Base-by-base conservation (phyloP, 2,113 vertebrate species). In the Dendrocopos noguchii region DNA sequence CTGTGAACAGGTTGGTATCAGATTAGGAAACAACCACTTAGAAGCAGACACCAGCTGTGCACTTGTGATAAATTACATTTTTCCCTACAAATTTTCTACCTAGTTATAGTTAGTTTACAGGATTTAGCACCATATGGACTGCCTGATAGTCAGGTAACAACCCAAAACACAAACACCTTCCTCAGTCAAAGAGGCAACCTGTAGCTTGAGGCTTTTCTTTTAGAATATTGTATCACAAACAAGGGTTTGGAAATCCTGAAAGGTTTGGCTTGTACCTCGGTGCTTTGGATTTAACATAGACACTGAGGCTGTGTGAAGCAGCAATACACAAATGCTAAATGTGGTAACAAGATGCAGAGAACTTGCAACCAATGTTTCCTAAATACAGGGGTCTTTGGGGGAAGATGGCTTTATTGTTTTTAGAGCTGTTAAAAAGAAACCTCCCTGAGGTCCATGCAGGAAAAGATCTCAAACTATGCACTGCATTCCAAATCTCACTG, bases 21-120 rank as follows among this genome's bases (percentile, higher is more conserved):
- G 96, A 95, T 97, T 95, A 97, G 97, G 96, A 97, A 98, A 97
- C 95, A 96, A 96, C 92, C 88, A 95, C 95, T 97, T 94, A 96
- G 94, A 93, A 91, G 77, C 89, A 96, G 96, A 93, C 91, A 93
- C 93, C 97, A 97, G 97, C 97, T 98, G 97, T 94, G 94, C 74
- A 94, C 83, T 97, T 94, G 77, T 97, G 97, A 97, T 98, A 97
- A 97, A 97, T 97, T 95, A 86, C 88, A 84, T 95, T 87, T 94
- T 95, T 95, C 93, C 52, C 50, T 92, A 85, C 93, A 93, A 96
- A 95, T 97, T 97, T 96, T 97, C 96, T 94, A 97, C 93, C 88
- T 91, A 94, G 95, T 96, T 97, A 96, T 84, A 97, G 91, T 93
- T 95, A 94, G 96, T 96, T 98, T 96, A 93, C 67, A 88, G 89